Percentiles rank a stretch among this genome's conserved stretches.
phyloP scores from a whole-genome alignment of 2,888 invertebrate genomes.

The Hybos culiciformis region DNA sequence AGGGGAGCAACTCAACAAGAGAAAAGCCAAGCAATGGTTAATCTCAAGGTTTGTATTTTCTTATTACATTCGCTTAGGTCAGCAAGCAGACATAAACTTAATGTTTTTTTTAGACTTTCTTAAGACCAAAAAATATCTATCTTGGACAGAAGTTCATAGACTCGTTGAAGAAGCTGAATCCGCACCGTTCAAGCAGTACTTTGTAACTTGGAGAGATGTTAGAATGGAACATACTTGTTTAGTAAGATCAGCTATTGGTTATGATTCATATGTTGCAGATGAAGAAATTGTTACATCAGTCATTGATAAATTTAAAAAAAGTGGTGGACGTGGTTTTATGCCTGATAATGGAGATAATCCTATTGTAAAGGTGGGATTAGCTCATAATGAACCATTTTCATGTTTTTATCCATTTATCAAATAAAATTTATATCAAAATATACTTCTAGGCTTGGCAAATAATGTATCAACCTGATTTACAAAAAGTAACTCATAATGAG shows the following conservation, averaged over 20 bases:
- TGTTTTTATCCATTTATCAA: too few relatives aligned
- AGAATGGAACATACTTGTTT: constrained; percentile 49
- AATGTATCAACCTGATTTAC: too few relatives aligned
- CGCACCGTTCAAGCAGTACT: constrained; percentile 79
- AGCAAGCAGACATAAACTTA: too few relatives aligned
- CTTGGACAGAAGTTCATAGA: constrained; percentile 52
- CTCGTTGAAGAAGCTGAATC: constrained; percentile 76
- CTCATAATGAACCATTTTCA: too few relatives aligned
- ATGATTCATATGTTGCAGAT: constrained; percentile 26
- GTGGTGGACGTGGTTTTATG: constrained; percentile 53
- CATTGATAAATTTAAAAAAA: constrained; percentile 35
- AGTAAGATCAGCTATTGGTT: constrained; percentile 36
- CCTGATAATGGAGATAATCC: constrained; percentile 60
- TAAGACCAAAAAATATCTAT: constrained; percentile 55
- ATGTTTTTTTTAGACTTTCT: too few relatives aligned
- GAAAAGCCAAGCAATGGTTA: constrained; percentile 58
- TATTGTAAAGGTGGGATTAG: too few relatives aligned
- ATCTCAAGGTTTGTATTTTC: too few relatives aligned
- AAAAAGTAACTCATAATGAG: too few relatives aligned
- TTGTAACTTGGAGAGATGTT: constrained; percentile 58
- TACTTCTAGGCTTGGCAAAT: too few relatives aligned
- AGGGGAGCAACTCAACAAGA: constrained; percentile 58
- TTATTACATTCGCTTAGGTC: too few relatives aligned
- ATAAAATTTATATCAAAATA: too few relatives aligned
- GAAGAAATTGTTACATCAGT: constrained; percentile 29